phyloP scores from a whole-genome alignment of 1,140 invertebrate genomes.

The Drosophila carrolli region DNA sequence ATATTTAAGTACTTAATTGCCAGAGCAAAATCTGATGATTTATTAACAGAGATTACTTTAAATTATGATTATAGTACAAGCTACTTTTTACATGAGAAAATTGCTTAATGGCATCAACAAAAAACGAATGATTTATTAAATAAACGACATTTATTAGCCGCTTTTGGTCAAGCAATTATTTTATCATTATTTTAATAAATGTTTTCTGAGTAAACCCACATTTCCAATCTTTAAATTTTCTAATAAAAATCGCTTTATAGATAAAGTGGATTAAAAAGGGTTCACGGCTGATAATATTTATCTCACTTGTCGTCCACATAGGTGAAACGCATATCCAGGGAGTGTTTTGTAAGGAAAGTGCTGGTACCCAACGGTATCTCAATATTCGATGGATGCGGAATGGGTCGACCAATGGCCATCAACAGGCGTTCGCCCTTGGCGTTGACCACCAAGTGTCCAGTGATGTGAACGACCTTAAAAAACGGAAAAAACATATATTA shows the following conservation, averaged over 20 bases:
- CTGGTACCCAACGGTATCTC: constrained; percentile 94
- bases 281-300: neutral
- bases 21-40: neutral
- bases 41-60: constrained; percentile 10
- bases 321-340: constrained; percentile 96
- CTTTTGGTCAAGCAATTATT: neutral
- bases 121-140: constrained; percentile 1
- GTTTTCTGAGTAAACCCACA: too few species aligned
- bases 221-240: too few species aligned
- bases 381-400: constrained; percentile 96
- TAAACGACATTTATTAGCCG: neutral
- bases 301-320: constrained; percentile 97
- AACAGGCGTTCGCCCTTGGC: constrained; percentile 85
- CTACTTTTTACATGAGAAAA: neutral
- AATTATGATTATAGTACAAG: neutral
- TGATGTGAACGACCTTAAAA: constrained; percentile 93
- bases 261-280: neutral
- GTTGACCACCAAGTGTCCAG: constrained; percentile 89
- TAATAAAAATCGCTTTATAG: too few species aligned
- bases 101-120: neutral
- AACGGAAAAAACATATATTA: constrained; percentile 29
- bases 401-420: constrained; percentile 93
- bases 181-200: neutral
- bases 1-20: neutral
- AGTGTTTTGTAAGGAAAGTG: constrained; percentile 96